Evolutionary conservation across 1,140 invertebrate genomes (phyloP).

Genomic region (Psix sp.): DNA sequence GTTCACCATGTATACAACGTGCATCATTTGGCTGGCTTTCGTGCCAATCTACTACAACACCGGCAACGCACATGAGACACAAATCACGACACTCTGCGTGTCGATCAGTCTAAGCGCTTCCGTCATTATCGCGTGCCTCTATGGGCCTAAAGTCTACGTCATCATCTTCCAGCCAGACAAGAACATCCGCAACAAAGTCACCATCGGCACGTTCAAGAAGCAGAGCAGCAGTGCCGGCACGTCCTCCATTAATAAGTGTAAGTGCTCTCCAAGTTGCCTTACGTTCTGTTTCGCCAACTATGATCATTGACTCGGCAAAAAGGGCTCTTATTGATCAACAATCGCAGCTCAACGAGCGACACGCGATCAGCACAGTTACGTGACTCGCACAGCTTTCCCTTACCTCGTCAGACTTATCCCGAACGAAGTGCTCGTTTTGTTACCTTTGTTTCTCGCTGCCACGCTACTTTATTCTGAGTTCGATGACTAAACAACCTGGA

Average conservation of each 20-base stretch:
- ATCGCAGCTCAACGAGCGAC: constrained; percentile 12
- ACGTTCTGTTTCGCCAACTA: neutral
- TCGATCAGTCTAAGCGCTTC: constrained; percentile 85
- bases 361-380: constrained; percentile 25
- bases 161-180: constrained; percentile 85
- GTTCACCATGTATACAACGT: constrained; percentile 88
- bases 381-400: constrained; percentile 37
- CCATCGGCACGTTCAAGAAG: constrained; percentile 70
- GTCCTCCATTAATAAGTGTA: constrained; percentile 71
- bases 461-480: neutral
- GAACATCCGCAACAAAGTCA: constrained; percentile 74
- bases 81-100: constrained; percentile 85
- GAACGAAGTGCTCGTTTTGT: constrained; percentile 6
- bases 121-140: constrained; percentile 84
- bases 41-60: constrained; percentile 86
- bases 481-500: constrained; percentile 4
- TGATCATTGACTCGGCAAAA: constrained; percentile 10
- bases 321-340: constrained; percentile 34
- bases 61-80: constrained; percentile 82
- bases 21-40: constrained; percentile 87
- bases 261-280: constrained; percentile 45
- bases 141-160: constrained; percentile 86
- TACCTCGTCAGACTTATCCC: neutral
- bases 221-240: constrained; percentile 70
- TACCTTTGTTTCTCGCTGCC: constrained; percentile 5